These are phyloP conservation scores for Mormyrus hasselquistii DNA, from an alignment of 2,797 vertebrate species.

Conservation along the genomic window DNA sequence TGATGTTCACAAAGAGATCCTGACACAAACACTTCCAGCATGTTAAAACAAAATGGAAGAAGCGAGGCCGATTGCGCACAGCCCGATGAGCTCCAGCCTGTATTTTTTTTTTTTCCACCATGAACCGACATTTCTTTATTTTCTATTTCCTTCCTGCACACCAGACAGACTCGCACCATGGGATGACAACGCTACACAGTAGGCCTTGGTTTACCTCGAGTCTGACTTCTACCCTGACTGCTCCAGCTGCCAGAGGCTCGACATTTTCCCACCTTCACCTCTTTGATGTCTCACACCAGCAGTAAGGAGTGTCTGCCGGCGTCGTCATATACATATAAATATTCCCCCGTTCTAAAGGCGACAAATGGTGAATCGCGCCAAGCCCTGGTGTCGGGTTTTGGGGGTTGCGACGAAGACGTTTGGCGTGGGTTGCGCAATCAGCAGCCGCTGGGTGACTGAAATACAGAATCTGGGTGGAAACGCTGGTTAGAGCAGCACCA, in stretches of 20 bases:
- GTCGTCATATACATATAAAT: conserved; percentile 1
- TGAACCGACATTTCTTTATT: conserved; percentile 17
- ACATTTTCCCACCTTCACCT: conserved; percentile 30
- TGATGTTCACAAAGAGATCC: background rate
- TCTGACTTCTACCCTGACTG: conserved; percentile 37
- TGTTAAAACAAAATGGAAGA: conserved; percentile 4
- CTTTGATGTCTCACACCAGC: conserved; percentile 30
- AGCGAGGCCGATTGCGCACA: background rate
- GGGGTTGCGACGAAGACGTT: background rate
- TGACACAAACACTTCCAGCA: background rate
- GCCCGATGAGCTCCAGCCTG: background rate
- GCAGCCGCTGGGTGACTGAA: background rate
- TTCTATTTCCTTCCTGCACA: conserved; percentile 25
- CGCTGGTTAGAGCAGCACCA: background rate
- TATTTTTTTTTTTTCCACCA: background rate
- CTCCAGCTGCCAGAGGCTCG: conserved; percentile 35
- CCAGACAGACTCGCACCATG: conserved; percentile 29
- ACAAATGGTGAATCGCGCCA: background rate
- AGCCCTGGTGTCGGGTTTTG: background rate
- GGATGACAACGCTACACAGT: conserved; percentile 27
- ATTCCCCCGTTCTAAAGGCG: background rate
- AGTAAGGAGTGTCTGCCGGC: conserved; percentile 3
- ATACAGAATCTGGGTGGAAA: background rate
- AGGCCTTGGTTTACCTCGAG: conserved; percentile 30
- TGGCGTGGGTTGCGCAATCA: background rate